Conservation (phyloP, 2,888 invertebrate species). For the Xestobium rufovillosum region DNA sequence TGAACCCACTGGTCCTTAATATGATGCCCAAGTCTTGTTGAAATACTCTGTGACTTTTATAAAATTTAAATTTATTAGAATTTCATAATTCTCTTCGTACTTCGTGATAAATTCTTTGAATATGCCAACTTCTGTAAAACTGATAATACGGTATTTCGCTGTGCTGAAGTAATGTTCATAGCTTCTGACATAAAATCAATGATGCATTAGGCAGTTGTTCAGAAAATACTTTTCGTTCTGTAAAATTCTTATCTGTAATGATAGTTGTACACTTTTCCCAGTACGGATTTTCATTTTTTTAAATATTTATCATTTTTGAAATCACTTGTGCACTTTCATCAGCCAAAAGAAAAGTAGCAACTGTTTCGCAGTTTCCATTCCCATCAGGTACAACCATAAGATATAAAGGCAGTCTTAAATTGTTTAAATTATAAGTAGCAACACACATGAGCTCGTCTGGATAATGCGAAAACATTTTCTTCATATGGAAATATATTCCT, state of each 20-base stretch:
- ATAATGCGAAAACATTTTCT: conserved; percentile 4
- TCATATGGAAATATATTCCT: too few species aligned
- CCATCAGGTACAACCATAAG: conserved; percentile 10
- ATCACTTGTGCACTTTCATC: conserved; percentile 11
- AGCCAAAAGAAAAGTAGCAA: conserved; percentile 11
- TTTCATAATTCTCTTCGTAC: conserved; percentile 8
- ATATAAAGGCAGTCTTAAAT: conserved; percentile 12
- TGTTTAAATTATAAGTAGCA: conserved; percentile 11
- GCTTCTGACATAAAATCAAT: conserved; percentile 11
- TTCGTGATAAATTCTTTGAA: conserved; percentile 8
- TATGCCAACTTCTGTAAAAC: conserved; percentile 12
- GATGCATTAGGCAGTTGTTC: conserved; percentile 11
- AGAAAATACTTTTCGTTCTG: conserved; percentile 10
- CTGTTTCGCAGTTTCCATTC: conserved; percentile 12
- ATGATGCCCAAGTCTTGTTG: conserved; percentile 13
- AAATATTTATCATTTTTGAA: conserved; percentile 10
- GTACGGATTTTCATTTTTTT: conserved; percentile 9
- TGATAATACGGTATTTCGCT: conserved; percentile 8
- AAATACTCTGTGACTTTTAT: conserved; percentile 8
- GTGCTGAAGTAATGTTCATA: conserved; percentile 11
- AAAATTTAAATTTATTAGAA: conserved; percentile 7
- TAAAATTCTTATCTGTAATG: conserved; percentile 12
- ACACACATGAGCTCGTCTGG: conserved; percentile 5
- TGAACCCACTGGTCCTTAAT: conserved; percentile 11
- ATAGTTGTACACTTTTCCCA: conserved; percentile 8